phyloP scores from a whole-genome alignment of 2,113 vertebrate species.

The Eidolon helvum region DNA sequence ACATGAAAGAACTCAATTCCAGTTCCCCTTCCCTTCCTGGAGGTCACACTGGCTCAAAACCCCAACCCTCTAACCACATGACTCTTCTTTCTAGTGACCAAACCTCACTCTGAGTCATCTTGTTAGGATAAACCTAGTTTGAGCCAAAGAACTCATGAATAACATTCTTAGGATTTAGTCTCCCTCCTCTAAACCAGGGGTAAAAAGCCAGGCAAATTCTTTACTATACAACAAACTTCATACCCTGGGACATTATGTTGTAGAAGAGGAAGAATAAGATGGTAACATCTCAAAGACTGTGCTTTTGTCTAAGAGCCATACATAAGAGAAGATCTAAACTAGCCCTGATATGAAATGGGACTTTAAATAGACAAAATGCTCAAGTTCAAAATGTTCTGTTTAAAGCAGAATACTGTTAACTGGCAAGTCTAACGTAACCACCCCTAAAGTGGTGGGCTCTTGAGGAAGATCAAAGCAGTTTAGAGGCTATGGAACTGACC shows the following conservation, averaged over 20 bases:
- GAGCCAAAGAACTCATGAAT: not conserved
- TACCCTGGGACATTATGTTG: not conserved
- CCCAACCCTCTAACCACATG: not conserved
- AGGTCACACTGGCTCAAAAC: not conserved
- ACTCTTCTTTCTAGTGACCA: not conserved
- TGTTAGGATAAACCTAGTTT: not conserved
- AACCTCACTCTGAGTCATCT: not conserved
- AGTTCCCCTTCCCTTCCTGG: not conserved
- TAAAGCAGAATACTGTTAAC: not conserved
- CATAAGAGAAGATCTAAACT: not conserved
- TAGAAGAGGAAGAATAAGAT: not conserved
- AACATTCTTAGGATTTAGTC: not conserved
- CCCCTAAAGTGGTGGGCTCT: not conserved
- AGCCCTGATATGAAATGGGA: not conserved
- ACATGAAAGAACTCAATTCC: not conserved
- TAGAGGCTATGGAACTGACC: not conserved
- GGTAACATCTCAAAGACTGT: not conserved
- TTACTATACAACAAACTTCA: not conserved
- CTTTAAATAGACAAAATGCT: not conserved
- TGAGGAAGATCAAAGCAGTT: not conserved
- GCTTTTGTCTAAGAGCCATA: not conserved
- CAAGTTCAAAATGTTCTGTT: not conserved
- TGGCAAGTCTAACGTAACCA: not conserved
- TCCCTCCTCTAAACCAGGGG: not conserved
- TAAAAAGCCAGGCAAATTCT: not conserved